Conservation (phyloP, 92 coral and sea anemone genomes). For the Virgularia gustaviana region DNA sequence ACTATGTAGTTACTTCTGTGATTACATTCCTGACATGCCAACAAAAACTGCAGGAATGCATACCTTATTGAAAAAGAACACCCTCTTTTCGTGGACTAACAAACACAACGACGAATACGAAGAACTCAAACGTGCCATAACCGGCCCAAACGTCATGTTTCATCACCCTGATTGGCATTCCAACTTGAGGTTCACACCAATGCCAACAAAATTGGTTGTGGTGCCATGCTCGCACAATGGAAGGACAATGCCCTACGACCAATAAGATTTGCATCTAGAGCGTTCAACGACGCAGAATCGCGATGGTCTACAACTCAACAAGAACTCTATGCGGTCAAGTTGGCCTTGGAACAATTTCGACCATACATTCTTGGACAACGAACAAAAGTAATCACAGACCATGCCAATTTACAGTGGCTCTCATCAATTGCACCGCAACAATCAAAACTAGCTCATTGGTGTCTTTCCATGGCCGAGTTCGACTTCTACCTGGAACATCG, state of each 20-base stretch:
- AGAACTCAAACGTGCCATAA: conserved; percentile 44
- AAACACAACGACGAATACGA: conserved; percentile 43
- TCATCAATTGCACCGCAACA: conserved; percentile 57
- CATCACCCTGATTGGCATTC: conserved; percentile 57
- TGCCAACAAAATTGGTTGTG: conserved; percentile 51
- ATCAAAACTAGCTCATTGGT: conserved; percentile 56
- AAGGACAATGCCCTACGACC: conserved; percentile 44
- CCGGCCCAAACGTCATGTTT: conserved; percentile 53
- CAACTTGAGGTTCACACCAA: conserved; percentile 49
- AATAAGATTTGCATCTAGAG: conserved; percentile 44
- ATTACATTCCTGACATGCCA: conserved; percentile 44
- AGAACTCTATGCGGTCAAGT: conserved; percentile 48
- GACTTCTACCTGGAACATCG: conserved; percentile 51
- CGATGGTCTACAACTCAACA: conserved; percentile 50
- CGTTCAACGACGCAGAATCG: conserved; percentile 42
- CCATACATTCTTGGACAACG: conserved; percentile 42
- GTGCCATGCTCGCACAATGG: conserved; percentile 56
- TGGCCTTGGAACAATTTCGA: conserved; percentile 49
- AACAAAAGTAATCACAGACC: conserved; percentile 42
- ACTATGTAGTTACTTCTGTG: too few species aligned
- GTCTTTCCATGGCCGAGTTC: conserved; percentile 57
- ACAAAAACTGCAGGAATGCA: conserved; percentile 41
- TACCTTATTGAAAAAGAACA: conserved; percentile 36
- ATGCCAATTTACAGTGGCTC: conserved; percentile 51
- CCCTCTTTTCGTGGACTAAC: conserved; percentile 46